Evolutionary conservation across 2,797 vertebrate genomes (phyloP), one percentile per base, ranked within the genome.

Genomic region (Melanotaenia pygmaea): DNA sequence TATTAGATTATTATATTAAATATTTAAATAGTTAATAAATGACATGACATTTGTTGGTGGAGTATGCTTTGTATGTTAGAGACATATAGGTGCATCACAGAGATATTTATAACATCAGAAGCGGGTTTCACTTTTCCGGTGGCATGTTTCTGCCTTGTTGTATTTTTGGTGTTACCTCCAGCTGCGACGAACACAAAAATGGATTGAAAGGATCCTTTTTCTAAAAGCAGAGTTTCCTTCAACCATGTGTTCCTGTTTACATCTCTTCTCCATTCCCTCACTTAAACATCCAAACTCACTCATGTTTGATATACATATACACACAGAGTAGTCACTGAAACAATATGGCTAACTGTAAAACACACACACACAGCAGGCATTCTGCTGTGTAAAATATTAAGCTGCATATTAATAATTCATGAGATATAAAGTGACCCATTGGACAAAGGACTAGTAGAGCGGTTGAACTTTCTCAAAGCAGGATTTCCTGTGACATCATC

Each of bases 111-210:
- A 74, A n/a, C 32, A 67, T 81, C 66, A 76, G 71, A 83, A 82
- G 67, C 85, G 30, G 70, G 70, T 87, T 88, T 90, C 79, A 81
- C 77, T 86, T 85, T 86, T 84, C 82, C 67, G 32, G 69, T 78
- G 82, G 87, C 80, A 72, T 76, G 62, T 75, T 75, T 79, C 68
- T 34, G 28, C 76, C 77, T 66, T 80, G 81, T 79, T 81, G 67
- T 75, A 87, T 81, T 82, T 66, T 87, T 83, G 86, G 86, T 57
- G 84, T 90, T 82, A 85, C 85, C 87, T 92, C 90, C 89, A 89
- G 88, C 81, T 72, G 72, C 71, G 40, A 59, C 1, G 1, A 71
- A 74, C 80, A 88, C 86, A 86, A 87, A 89, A 80, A 77, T 80
- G 65, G 66, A 86, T 84, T 90, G 85, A 92, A 89, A 91, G 84